Conservation (phyloP, 2,888 invertebrate genomes). For the Andrena fulva region DNA sequence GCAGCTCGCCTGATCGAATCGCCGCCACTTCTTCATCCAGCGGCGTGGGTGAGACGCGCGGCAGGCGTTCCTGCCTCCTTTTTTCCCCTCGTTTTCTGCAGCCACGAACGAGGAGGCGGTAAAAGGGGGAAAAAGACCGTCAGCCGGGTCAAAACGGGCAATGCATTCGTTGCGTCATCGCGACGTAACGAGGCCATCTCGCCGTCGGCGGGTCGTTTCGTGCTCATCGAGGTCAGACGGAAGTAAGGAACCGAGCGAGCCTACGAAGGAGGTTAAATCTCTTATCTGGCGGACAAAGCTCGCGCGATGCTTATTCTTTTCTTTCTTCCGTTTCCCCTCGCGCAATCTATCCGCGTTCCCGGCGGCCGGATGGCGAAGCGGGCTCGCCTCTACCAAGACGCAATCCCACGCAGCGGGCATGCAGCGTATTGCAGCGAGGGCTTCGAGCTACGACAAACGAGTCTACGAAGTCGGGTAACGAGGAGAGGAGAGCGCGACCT, state of each 20-base stretch:
- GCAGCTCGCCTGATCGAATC: conserved; percentile 42
- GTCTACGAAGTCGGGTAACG: conserved; percentile 47
- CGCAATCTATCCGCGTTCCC: conserved; percentile 40
- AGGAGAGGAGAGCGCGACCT: conserved; percentile 27
- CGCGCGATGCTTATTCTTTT: conserved; percentile 27
- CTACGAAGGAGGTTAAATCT: conserved; percentile 65
- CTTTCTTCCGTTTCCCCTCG: neutral
- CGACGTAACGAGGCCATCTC: conserved; percentile 61
- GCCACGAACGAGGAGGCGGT: conserved; percentile 2
- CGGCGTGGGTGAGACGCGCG: conserved; percentile 35
- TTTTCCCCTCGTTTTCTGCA: neutral
- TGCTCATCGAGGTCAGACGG: conserved; percentile 63
- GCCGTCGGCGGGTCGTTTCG: conserved; percentile 59
- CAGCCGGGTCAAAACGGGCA: conserved; percentile 40
- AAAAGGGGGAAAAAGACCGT: conserved; percentile 13
- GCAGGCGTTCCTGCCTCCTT: conserved; percentile 1
- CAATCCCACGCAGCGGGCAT: conserved; percentile 38
- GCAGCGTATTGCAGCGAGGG: conserved; percentile 24
- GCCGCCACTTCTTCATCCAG: conserved; percentile 3
- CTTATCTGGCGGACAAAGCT: conserved; percentile 61
- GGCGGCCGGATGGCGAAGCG: neutral
- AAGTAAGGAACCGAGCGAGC: conserved; percentile 60
- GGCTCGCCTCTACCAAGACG: conserved; percentile 27
- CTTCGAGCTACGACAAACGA: conserved; percentile 48
- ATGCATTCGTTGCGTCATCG: conserved; percentile 54